A percentile compares a stretch with the other conserved stretches of the same genome.
phyloP scores from a whole-genome alignment of 2,888 invertebrate genomes.

The Lysandra coridon region DNA sequence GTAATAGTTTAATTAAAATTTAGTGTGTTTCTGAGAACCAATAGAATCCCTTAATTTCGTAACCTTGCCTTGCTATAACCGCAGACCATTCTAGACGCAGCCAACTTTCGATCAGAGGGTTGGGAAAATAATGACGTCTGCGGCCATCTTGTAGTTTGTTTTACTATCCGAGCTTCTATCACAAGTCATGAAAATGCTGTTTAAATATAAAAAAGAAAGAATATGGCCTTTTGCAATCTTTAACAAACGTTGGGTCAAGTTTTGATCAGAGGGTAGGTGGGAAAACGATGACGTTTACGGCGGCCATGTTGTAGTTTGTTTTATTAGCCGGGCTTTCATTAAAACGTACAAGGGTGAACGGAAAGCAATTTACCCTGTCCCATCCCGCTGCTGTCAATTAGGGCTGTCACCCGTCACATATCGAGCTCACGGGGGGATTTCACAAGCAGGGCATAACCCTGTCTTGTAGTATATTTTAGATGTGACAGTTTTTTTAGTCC shows the following conservation, averaged over 20 bases:
- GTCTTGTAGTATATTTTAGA: not conserved
- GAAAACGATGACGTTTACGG: constrained; percentile 26
- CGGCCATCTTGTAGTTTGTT: too few relatives aligned
- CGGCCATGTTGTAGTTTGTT: constrained; percentile 36
- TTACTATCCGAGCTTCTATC: too few relatives aligned
- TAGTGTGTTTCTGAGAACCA: too few relatives aligned
- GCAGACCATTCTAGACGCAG: too few relatives aligned
- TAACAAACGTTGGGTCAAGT: not conserved
- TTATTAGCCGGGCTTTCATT: constrained; percentile 46
- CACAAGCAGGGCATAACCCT: not conserved
- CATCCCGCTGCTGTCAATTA: constrained; percentile 39
- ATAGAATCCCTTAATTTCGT: too few relatives aligned
- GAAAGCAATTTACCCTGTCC: constrained; percentile 60
- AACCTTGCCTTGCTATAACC: too few relatives aligned
- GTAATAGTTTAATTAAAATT: too few relatives aligned
- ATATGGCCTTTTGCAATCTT: too few relatives aligned
- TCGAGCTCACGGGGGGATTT: constrained; percentile 5
- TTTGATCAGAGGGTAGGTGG: constrained; percentile 5
- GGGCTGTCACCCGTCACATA: constrained; percentile 26
- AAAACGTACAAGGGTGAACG: constrained; percentile 48
- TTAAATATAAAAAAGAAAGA: too few relatives aligned
- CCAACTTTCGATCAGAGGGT: too few relatives aligned
- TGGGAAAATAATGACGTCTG: too few relatives aligned
- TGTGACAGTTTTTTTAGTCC: not conserved
- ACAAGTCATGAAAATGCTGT: too few relatives aligned